Conservation (phyloP, 2,113 vertebrate species). For the Percina caprodes region DNA sequence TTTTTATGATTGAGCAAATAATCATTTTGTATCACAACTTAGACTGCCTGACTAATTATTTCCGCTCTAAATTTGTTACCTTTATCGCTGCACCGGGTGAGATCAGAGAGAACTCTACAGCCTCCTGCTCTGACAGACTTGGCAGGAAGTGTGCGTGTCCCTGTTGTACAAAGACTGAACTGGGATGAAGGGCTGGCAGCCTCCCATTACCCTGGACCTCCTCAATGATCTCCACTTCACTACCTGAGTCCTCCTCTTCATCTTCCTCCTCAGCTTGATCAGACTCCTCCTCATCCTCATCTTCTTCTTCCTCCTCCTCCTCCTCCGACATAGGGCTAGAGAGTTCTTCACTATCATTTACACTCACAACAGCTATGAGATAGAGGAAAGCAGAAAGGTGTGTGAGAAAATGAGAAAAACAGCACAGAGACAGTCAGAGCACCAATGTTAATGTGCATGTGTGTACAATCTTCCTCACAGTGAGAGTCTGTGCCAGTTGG, state of each 20-base stretch:
- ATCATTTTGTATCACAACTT: background rate
- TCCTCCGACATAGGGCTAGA: slow-evolving; percentile 75
- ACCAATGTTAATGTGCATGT: background rate
- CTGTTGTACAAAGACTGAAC: slow-evolving; percentile 72
- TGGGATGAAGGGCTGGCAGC: slow-evolving; percentile 54
- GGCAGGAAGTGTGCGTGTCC: slow-evolving; percentile 73
- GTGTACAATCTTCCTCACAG: slow-evolving; percentile 70
- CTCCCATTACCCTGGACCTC: slow-evolving; percentile 81
- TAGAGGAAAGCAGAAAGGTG: background rate
- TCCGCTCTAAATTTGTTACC: slow-evolving; percentile 52
- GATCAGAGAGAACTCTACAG: slow-evolving; percentile 76
- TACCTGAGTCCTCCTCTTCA: slow-evolving; percentile 75
- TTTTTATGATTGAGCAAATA: background rate
- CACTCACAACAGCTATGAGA: slow-evolving; percentile 83
- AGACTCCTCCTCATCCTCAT: slow-evolving; percentile 64
- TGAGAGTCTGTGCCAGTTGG: slow-evolving; percentile 78
- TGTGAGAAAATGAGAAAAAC: background rate
- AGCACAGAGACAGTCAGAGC: background rate
- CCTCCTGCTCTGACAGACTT: slow-evolving; percentile 67
- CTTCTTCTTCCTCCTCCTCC: slow-evolving; percentile 26
- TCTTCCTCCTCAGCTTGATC: slow-evolving; percentile 75
- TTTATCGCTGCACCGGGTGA: slow-evolving; percentile 70
- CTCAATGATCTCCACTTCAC: slow-evolving; percentile 85
- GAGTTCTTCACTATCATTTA: slow-evolving; percentile 84
- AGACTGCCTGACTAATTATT: background rate